Evolutionary conservation across 2,888 invertebrate genomes (phyloP).

Genomic region (Octodonta nipae): DNA sequence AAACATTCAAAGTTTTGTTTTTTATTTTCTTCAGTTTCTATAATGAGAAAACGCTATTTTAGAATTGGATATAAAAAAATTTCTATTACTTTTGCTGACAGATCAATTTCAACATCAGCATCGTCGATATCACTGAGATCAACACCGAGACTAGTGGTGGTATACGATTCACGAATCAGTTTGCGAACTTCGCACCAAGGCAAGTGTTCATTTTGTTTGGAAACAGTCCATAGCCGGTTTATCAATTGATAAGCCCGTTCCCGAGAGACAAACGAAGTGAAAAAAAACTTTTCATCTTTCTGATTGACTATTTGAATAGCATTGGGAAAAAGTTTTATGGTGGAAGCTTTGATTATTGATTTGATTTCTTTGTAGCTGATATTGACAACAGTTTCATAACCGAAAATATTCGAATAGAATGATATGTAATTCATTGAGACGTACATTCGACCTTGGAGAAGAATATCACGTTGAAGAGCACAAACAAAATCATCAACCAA

Average conservation of each 20-base stretch:
- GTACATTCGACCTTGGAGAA: constrained; percentile 90
- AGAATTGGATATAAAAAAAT: too few relatives aligned
- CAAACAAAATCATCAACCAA: too few relatives aligned
- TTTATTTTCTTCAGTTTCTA: too few relatives aligned
- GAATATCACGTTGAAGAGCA: constrained; percentile 88
- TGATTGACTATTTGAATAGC: constrained; percentile 82
- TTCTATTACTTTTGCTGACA: too few relatives aligned
- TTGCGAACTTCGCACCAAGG: too few relatives aligned
- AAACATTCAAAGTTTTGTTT: too few relatives aligned
- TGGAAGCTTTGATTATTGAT: constrained; percentile 88
- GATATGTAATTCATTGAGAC: constrained; percentile 90
- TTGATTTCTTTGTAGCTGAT: constrained; percentile 84
- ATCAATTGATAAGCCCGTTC: constrained; percentile 93
- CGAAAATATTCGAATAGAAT: constrained; percentile 94
- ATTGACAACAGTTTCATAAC: constrained; percentile 83
- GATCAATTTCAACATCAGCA: too few relatives aligned
- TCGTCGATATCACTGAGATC: too few relatives aligned
- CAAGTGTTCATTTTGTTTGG: too few relatives aligned
- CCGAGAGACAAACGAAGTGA: constrained; percentile 85
- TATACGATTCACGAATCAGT: too few relatives aligned
- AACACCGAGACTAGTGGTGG: too few relatives aligned
- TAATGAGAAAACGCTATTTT: too few relatives aligned
- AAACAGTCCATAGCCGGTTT: constrained; percentile 89
- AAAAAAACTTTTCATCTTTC: constrained; percentile 74
- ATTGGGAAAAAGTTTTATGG: constrained; percentile 88